Evolutionary conservation across 2,797 vertebrate genomes (phyloP), one percentile per base, ranked within the genome.

Genomic region (Clarias pachynema): DNA sequence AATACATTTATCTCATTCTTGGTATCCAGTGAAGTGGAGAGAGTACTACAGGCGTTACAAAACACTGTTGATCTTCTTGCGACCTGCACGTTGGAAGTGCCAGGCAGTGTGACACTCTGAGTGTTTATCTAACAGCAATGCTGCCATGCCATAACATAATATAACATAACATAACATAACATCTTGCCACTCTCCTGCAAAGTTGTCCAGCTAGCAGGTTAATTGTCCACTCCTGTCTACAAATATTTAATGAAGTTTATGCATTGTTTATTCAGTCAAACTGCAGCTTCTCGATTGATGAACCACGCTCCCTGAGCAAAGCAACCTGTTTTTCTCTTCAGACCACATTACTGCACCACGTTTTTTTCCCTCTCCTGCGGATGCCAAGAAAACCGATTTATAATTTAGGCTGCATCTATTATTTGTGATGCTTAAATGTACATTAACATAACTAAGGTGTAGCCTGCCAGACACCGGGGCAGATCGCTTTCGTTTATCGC

Each of bases 241-340:
- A 63, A 60, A 81, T 65, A n/a, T 37, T 85, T 69, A 24, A 81
- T 81, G 31, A 57, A 73, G 69, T 49, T 85, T 37, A 81, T 66
- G 22, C 56, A 56, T 66, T 77, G 72, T 56, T 65, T 26, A 65
- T 75, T 77, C 60, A 26, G 82, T 83, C 26, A 34, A 56, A 65
- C 18, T n/a, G 59, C 70, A 62, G 59, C 59, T 49, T n/a, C 59
- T 74, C 24, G 2, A 49, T 16, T 29, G 56, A 74, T 37, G 62
- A 49, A 14, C 53, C 5, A 8, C 57, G 16, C 68, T 69, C 9
- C 49, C 49, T 24, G 31, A 79, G 65, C 53, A 70, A 44, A 12
- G 31, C 66, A 53, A n/a, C 3, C 7, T 49, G 53, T 9, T 79
- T 29, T 70, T 26, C 2, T 40, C 20, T 65, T 37, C 12, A 20